Base-by-base conservation (phyloP, 2,888 invertebrate species). In the Cantharis flavilabris region DNA sequence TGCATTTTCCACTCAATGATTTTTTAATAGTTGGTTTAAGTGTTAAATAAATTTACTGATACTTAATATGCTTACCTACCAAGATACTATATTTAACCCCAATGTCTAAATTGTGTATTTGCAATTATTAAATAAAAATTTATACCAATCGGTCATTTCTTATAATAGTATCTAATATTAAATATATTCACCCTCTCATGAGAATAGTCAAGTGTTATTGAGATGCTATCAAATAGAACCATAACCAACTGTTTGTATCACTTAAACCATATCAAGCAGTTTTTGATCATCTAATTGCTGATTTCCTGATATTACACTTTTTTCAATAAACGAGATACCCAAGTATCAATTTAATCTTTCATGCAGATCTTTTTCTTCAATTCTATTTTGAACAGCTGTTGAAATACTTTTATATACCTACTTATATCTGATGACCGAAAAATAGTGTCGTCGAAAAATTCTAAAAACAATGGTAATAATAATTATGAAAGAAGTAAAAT, bases 201-300 rank as follows among this genome's bases (percentile, higher is more conserved):
- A 82, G 84, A 83, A 83, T 74, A 71, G 70, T 80, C 83, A 85
- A 84, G 82, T 84, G 83, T 77, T 75, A 67, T 65, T 75, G 49
- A 75, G 73, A 80, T 73, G 71, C 69, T 65, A 77, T 76, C 74
- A 76, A 69, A 76, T 80, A 73, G 80, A 81, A 49, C n/a, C 82
- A 82, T 79, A 83, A 81, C 81, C 82, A 82, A 82, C 81, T 80
- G 81, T 81, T 82, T 77, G 80, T 81, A 83, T 84, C 83, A 84
- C 84, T 84, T 84, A 83, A 83, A 85, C 83, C 84, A 83, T 82
- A 84, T 85, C 85, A 86, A 85, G 83, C 85, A 85, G 83, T 84
- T 81, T 83, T 79, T 81, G 84, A 85, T 85, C 84, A 49, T 49
- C n/a, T 49, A 49, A 49, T 49, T 49, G 81, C 81, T 84, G 85